These are phyloP conservation scores for Natator depressus DNA, from an alignment of 2,113 vertebrate species.

Conservation along the genomic window DNA sequence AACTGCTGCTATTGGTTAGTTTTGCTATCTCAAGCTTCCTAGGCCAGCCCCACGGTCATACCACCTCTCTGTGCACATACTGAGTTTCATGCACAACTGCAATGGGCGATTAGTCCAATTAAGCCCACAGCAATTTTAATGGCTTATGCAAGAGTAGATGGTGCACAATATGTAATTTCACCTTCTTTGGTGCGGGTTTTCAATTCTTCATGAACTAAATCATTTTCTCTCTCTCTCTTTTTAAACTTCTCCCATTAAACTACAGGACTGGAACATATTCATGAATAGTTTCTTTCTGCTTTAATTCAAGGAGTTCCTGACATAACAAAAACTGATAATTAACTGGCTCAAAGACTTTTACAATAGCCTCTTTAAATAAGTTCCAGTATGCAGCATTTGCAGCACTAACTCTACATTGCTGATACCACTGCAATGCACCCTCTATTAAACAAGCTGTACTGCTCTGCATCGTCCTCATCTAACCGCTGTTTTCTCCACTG, in stretches of 20 bases:
- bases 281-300: conserved; percentile 84
- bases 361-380: conserved; percentile 81
- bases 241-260: conserved; percentile 80
- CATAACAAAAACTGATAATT: conserved; percentile 86
- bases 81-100: conserved; percentile 65
- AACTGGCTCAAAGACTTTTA: conserved; percentile 79
- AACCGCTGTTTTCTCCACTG: background rate
- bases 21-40: conserved; percentile 9
- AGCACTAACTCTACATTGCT: conserved; percentile 60
- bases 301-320: conserved; percentile 83
- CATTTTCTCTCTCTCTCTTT: conserved; percentile 75
- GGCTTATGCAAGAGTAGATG: conserved; percentile 60
- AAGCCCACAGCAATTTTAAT: conserved; percentile 65
- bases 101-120: conserved; percentile 74
- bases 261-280: conserved; percentile 83
- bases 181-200: conserved; percentile 74
- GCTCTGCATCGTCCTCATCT: background rate
- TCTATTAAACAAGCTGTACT: conserved; percentile 65
- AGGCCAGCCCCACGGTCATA: conserved; percentile 18
- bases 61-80: background rate
- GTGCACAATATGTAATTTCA: conserved; percentile 79
- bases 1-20: background rate
- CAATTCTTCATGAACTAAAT: conserved; percentile 74
- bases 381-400: conserved; percentile 51
- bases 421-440: conserved; percentile 57